phyloP scores from a whole-genome alignment of 1,140 invertebrate species.

The Panulirus ornatus region DNA sequence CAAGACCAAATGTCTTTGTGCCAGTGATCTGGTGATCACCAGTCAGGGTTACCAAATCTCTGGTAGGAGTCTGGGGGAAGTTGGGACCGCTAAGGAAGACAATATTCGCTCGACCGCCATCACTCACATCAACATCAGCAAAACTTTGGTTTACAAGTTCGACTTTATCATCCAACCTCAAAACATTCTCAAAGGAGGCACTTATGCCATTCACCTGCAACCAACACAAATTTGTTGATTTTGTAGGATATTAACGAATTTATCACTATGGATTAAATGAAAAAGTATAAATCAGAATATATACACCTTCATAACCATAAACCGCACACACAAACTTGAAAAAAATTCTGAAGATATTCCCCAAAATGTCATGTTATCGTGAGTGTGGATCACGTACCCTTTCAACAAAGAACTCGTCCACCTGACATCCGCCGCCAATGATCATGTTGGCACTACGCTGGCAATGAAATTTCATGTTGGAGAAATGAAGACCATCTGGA shows the following conservation, averaged over 20 bases:
- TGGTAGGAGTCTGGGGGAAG: neutral
- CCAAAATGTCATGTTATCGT: neutral
- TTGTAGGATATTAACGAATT: neutral
- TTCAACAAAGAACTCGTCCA: neutral
- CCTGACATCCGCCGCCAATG: neutral
- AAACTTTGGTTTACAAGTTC: neutral
- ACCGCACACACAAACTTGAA: neutral
- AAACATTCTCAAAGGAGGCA: neutral
- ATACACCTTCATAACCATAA: too few species aligned
- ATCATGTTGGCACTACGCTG: too few species aligned
- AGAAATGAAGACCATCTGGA: constrained; percentile 35
- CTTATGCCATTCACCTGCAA: constrained; percentile 33
- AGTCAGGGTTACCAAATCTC: constrained; percentile 22
- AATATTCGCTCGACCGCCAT: neutral
- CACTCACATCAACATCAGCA: neutral
- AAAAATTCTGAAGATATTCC: neutral
- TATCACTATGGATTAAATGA: too few species aligned
- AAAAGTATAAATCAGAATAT: too few species aligned
- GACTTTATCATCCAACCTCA: neutral
- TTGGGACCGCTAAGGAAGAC: constrained; percentile 28
- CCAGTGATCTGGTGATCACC: constrained; percentile 15
- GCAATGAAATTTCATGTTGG: constrained; percentile 3
- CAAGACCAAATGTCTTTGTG: neutral
- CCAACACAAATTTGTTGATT: too few species aligned
- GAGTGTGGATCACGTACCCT: neutral